Percentiles rank a stretch among this genome's conserved stretches.
Conservation (phyloP, 2,113 vertebrate genomes). For the Myocastor coypus region DNA sequence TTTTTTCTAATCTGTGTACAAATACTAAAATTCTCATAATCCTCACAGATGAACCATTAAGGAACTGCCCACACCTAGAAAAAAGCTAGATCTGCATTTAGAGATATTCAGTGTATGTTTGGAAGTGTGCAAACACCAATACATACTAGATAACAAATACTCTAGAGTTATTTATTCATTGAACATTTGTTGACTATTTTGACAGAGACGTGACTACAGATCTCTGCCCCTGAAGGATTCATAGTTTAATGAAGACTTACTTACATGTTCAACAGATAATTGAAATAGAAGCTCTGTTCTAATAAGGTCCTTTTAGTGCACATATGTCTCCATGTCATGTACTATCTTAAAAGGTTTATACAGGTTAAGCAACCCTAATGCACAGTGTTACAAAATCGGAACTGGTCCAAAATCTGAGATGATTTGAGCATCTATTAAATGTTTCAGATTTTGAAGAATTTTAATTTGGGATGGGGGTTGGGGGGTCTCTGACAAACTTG, state of each 20-base stretch:
- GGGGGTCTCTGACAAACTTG: neutral
- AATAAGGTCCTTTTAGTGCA: neutral
- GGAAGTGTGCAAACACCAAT: neutral
- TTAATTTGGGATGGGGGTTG: neutral
- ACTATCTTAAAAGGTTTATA: neutral
- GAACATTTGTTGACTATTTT: neutral
- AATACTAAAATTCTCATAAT: neutral
- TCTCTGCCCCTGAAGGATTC: neutral
- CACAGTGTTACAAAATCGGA: neutral
- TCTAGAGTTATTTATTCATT: neutral
- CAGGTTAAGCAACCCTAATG: neutral
- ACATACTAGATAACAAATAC: neutral
- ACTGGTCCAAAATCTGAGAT: neutral
- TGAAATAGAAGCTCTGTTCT: neutral
- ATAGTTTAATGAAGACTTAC: neutral
- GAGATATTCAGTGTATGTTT: neutral
- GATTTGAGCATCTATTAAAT: neutral
- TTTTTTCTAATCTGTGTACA: neutral
- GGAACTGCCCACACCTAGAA: neutral
- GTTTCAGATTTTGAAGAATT: neutral
- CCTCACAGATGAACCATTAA: neutral
- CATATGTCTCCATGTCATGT: neutral
- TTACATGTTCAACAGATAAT: neutral
- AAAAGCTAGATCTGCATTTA: neutral
- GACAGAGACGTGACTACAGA: neutral